A percentile compares a stretch with the other conserved stretches of the same genome.
Evolutionary conservation across 2,113 vertebrate genomes (phyloP).

Genomic region (Marcusenius ussheri): DNA sequence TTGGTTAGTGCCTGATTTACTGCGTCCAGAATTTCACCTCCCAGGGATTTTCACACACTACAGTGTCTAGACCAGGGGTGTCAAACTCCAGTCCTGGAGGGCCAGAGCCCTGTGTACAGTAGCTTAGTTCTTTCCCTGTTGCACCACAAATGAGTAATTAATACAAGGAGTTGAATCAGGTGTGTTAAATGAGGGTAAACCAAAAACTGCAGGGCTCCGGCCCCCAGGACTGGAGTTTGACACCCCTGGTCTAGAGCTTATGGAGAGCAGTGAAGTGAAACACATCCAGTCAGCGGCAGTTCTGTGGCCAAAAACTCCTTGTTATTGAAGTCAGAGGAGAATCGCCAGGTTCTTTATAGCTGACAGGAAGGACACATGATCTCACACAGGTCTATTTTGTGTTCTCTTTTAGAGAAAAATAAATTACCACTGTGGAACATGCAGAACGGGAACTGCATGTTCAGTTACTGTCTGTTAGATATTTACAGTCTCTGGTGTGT

Average conservation of each 20-base stretch:
- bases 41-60: neutral
- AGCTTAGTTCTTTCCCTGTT: too few relatives aligned
- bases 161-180: too few relatives aligned
- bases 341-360: neutral
- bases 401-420: neutral
- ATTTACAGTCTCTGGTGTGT: neutral
- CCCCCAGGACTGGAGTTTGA: too few relatives aligned
- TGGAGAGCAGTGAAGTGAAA: neutral
- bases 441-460: neutral
- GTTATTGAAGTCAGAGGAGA: neutral
- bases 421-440: neutral
- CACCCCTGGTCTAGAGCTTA: too few relatives aligned
- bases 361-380: neutral
- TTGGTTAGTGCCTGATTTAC: neutral
- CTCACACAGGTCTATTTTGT: neutral
- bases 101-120: too few relatives aligned
- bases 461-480: neutral
- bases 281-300: neutral
- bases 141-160: too few relatives aligned
- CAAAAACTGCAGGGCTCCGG: too few relatives aligned
- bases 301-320: too few relatives aligned
- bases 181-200: too few relatives aligned
- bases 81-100: too few relatives aligned
- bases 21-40: neutral
- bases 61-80: too few relatives aligned